phyloP scores from a whole-genome alignment of 1,140 invertebrate genomes.

The Spodoptera litura region DNA sequence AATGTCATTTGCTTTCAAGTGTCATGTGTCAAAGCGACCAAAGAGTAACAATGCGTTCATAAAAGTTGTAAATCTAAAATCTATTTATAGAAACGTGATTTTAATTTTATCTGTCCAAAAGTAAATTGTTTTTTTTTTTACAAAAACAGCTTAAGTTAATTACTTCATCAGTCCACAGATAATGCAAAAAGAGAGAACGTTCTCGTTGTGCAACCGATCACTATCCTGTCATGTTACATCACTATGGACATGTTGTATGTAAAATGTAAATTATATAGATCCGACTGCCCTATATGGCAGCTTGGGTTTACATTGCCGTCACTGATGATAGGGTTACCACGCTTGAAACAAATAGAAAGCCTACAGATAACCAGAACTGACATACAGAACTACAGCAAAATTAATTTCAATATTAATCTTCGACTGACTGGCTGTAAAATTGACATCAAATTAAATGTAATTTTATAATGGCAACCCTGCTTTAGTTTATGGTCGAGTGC shows the following conservation, averaged over 20 bases:
- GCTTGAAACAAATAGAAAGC: not conserved
- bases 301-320: conserved; percentile 14
- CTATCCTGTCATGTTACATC: conserved; percentile 40
- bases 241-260: conserved; percentile 35
- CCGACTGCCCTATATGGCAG: conserved; percentile 27
- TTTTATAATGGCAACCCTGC: not conserved
- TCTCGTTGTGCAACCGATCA: conserved; percentile 37
- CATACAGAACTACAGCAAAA: no score
- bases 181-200: conserved; percentile 31
- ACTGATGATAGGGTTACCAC: conserved; percentile 8
- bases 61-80: not conserved
- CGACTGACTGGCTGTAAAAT: not conserved
- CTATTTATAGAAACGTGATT: no score
- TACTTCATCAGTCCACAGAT: conserved; percentile 1
- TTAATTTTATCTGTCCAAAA: no score
- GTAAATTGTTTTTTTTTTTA: no score
- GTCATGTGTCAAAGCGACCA: conserved; percentile 40
- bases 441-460: no score
- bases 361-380: not conserved
- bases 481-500: not conserved
- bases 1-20: conserved; percentile 27
- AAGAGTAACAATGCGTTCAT: not conserved
- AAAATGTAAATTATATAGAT: conserved; percentile 44
- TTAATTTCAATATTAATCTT: no score
- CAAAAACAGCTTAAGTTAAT: not conserved